Evolutionary conservation across 2,888 invertebrate species (phyloP).

Genomic region (Electrophaes corylata): DNA sequence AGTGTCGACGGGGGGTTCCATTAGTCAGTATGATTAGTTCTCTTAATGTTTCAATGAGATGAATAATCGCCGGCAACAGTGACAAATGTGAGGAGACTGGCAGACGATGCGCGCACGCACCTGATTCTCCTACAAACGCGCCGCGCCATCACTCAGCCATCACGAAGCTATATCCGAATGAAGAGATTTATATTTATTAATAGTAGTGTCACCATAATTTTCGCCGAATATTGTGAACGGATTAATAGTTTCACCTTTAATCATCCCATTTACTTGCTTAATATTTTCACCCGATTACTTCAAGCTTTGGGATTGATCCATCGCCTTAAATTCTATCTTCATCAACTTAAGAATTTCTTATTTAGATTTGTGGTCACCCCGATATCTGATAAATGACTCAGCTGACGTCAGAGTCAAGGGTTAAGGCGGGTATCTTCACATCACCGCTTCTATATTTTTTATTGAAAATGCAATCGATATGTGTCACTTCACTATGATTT

Average conservation of each 20-base stretch:
- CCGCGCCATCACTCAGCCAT: constrained; percentile 76
- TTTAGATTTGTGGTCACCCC: constrained; percentile 62
- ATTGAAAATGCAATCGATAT: constrained; percentile 59
- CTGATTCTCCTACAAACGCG: constrained; percentile 69
- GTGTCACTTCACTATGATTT: constrained; percentile 73
- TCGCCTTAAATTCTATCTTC: constrained; percentile 15
- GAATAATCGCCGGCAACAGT: constrained; percentile 81
- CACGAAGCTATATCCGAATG: constrained; percentile 69
- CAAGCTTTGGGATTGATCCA: constrained; percentile 25
- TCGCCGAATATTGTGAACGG: constrained; percentile 38
- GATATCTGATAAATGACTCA: constrained; percentile 75
- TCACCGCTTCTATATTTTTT: constrained; percentile 61
- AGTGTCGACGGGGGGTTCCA: constrained; percentile 83
- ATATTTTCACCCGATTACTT: not conserved
- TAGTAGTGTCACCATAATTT: constrained; percentile 59
- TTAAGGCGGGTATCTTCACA: constrained; percentile 65
- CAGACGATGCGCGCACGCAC: constrained; percentile 75
- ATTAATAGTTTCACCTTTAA: constrained; percentile 27
- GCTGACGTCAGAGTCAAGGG: constrained; percentile 75
- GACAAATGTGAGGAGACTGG: constrained; percentile 69
- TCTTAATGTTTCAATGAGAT: constrained; percentile 84
- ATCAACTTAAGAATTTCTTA: constrained; percentile 30
- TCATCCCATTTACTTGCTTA: not conserved
- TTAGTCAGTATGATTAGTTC: constrained; percentile 83
- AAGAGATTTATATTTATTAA: constrained; percentile 82